Conservation (phyloP, 2,888 invertebrate species). For the Argyresthia goedartella region DNA sequence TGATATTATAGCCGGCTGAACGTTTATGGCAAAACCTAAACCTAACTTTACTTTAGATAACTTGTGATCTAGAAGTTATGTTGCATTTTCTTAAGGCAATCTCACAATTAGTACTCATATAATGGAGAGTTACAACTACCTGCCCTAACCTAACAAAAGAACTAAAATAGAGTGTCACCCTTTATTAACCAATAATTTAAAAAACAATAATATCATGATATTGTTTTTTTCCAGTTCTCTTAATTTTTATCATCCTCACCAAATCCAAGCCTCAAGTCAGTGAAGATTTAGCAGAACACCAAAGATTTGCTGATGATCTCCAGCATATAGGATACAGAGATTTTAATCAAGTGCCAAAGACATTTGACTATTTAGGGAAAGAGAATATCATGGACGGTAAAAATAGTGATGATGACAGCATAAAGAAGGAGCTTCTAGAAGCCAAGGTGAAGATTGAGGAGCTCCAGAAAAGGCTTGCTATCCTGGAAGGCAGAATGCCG, state of each 20-base stretch:
- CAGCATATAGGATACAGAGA: conserved; percentile 31
- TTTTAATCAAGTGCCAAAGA: conserved; percentile 33
- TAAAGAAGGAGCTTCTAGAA: conserved; percentile 67
- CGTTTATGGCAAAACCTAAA: no score
- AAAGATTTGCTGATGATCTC: conserved; percentile 30
- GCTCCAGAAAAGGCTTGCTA: conserved; percentile 79
- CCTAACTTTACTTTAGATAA: no score
- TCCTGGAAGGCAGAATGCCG: conserved; percentile 79
- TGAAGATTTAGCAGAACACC: conserved; percentile 12
- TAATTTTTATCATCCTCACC: conserved; percentile 41
- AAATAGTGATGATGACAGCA: conserved; percentile 28
- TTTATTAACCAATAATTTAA: no score
- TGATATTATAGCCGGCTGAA: no score
- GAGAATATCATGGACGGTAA: conserved; percentile 24
- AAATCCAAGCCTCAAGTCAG: conserved; percentile 26
- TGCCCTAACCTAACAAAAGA: no score
- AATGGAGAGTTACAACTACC: no score
- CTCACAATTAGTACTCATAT: no score
- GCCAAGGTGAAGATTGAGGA: conserved; percentile 75
- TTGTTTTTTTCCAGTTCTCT: conserved; percentile 32
- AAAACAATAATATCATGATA: no score
- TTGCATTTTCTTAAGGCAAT: no score
- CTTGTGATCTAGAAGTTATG: no score
- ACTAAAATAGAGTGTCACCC: no score
- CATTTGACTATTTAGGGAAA: conserved; percentile 19